Evolutionary conservation across 2,888 invertebrate genomes (phyloP).

Genomic region (Ecdyonurus torrentis): DNA sequence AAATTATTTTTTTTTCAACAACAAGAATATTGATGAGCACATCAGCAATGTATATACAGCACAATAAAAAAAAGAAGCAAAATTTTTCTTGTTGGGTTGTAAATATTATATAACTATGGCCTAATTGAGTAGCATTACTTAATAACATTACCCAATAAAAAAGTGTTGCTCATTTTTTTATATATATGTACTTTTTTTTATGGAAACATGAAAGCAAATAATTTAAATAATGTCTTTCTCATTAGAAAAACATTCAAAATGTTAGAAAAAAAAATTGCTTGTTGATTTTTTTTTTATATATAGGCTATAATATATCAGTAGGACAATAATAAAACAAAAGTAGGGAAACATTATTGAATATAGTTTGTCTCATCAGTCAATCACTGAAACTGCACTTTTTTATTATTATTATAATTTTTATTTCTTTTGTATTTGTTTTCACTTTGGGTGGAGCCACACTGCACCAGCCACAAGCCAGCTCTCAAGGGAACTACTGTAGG

Average conservation of each 20-base stretch:
- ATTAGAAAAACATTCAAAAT: background rate
- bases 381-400: slow-evolving; percentile 1
- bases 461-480: background rate
- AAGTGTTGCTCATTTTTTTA: background rate
- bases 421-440: background rate
- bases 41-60: background rate
- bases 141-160: background rate
- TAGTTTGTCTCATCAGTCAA: background rate
- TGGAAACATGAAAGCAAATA: background rate
- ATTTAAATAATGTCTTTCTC: background rate
- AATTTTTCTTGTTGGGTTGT: background rate
- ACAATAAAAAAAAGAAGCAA: background rate
- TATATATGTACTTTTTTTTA: background rate
- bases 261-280: background rate
- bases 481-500: too few relatives aligned
- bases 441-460: background rate
- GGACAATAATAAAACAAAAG: background rate
- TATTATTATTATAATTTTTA: background rate
- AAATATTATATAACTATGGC: background rate
- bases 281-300: background rate
- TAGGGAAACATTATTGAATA: background rate
- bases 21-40: background rate
- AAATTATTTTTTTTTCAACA: background rate
- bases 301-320: background rate
- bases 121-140: background rate